A percentile compares a stretch with the other conserved stretches of the same genome.
Conservation (phyloP, 1,140 invertebrate species). For the Eulimnadia texana region DNA sequence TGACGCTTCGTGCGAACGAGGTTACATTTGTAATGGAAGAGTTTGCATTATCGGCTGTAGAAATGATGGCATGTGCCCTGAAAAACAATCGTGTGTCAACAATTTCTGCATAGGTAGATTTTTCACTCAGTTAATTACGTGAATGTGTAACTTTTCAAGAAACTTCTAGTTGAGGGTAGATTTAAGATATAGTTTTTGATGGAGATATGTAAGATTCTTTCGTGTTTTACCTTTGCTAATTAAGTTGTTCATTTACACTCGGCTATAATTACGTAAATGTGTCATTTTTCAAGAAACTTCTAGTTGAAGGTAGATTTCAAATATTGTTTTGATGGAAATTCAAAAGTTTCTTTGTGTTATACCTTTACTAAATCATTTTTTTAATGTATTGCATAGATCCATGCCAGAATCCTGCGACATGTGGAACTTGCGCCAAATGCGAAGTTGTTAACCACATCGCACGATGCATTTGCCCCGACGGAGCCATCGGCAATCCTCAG, state of each 20-base stretch:
- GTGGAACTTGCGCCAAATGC: conserved; percentile 69
- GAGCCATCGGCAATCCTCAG: conserved; percentile 24
- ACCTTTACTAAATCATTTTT: background rate
- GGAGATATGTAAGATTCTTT: too few species aligned
- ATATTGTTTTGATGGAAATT: too few species aligned
- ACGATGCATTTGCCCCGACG: conserved; percentile 55
- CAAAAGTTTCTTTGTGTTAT: background rate
- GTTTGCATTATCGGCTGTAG: conserved; percentile 60
- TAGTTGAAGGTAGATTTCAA: too few species aligned
- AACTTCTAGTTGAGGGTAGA: too few species aligned
- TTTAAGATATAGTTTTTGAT: too few species aligned
- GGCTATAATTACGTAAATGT: too few species aligned
- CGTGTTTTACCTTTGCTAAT: too few species aligned
- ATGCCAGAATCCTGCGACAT: conserved; percentile 45
- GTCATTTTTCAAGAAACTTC: too few species aligned
- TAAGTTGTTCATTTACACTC: too few species aligned
- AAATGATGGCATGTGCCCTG: conserved; percentile 50
- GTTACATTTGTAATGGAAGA: conserved; percentile 72
- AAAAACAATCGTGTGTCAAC: conserved; percentile 55
- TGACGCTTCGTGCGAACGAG: conserved; percentile 56
- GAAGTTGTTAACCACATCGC: conserved; percentile 63
- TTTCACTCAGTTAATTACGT: background rate
- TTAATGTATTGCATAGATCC: conserved; percentile 36
- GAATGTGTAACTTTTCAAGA: too few species aligned
- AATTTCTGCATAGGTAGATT: conserved; percentile 44